A percentile compares a stretch with the other conserved stretches of the same genome.
These are phyloP conservation scores for Cephus pulcher DNA, from an alignment of 2,888 invertebrate species.

Conservation along the genomic window DNA sequence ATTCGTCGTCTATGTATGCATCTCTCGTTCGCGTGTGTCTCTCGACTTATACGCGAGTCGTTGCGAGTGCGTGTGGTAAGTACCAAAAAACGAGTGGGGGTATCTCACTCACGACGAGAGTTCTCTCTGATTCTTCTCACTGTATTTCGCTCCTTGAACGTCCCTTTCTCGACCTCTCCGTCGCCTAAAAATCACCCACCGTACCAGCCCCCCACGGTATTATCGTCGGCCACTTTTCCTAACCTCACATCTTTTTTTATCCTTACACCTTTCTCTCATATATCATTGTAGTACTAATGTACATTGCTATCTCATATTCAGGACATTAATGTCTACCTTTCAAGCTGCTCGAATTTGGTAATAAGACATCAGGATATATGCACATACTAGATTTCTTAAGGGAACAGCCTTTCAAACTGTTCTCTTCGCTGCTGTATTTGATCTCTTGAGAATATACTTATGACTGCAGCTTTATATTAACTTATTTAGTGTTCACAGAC, in stretches of 20 bases:
- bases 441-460: background rate
- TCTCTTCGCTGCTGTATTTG: background rate
- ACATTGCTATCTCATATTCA: background rate
- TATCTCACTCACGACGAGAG: constrained; percentile 1
- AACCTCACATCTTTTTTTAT: background rate
- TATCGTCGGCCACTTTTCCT: background rate
- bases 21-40: background rate
- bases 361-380: background rate
- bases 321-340: background rate
- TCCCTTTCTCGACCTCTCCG: background rate
- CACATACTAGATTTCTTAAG: background rate
- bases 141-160: constrained; percentile 7
- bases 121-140: background rate
- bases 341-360: background rate
- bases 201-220: constrained; percentile 1
- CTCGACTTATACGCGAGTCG: constrained; percentile 1
- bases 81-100: constrained; percentile 9
- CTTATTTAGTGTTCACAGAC: background rate
- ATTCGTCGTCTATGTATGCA: constrained; percentile 7
- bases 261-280: background rate
- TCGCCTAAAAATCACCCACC: background rate
- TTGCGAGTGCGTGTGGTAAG: constrained; percentile 13
- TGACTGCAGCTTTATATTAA: background rate
- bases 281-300: background rate
- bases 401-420: background rate